A percentile compares a stretch with the other conserved stretches of the same genome.
Evolutionary conservation across 2,888 invertebrate genomes (phyloP).

Genomic region (Eupithecia insigniata): DNA sequence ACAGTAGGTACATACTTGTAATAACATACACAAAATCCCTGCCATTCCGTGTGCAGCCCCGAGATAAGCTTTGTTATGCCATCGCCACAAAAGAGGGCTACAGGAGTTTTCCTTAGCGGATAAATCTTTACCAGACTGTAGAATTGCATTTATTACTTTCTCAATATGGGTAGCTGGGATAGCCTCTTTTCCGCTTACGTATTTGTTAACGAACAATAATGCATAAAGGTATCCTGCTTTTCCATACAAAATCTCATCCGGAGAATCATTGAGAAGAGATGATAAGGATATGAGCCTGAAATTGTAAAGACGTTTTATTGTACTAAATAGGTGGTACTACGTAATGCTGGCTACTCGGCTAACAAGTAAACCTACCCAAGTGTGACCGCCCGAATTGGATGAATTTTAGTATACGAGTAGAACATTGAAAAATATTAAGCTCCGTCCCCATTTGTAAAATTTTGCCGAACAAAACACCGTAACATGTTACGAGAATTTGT

Average conservation of each 20-base stretch:
- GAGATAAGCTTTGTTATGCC: constrained; percentile 94
- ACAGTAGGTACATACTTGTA: constrained; percentile 85
- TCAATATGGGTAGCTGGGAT: constrained; percentile 85
- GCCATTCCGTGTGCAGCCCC: constrained; percentile 96
- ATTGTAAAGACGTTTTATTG: constrained; percentile 25
- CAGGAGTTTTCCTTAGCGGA: constrained; percentile 80
- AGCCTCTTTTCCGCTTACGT: constrained; percentile 83
- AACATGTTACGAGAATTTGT: too few relatives aligned
- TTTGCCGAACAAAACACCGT: too few relatives aligned
- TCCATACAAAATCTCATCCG: constrained; percentile 95
- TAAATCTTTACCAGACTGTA: constrained; percentile 86
- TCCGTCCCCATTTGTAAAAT: too few relatives aligned
- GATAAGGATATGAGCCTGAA: constrained; percentile 84
- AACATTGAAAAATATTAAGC: too few relatives aligned
- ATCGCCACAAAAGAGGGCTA: constrained; percentile 91
- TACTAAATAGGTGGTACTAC: background rate
- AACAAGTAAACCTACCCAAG: too few relatives aligned
- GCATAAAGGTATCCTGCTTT: constrained; percentile 92
- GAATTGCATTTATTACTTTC: constrained; percentile 85
- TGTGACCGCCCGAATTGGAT: too few relatives aligned
- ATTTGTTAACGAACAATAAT: constrained; percentile 88
- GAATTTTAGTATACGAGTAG: too few relatives aligned
- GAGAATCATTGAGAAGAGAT: constrained; percentile 82
- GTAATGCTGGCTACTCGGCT: too few relatives aligned
- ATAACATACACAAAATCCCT: constrained; percentile 92